These are phyloP conservation scores for Sciurus carolinensis DNA, from an alignment of 2,797 vertebrate species.

Conservation along the genomic window DNA sequence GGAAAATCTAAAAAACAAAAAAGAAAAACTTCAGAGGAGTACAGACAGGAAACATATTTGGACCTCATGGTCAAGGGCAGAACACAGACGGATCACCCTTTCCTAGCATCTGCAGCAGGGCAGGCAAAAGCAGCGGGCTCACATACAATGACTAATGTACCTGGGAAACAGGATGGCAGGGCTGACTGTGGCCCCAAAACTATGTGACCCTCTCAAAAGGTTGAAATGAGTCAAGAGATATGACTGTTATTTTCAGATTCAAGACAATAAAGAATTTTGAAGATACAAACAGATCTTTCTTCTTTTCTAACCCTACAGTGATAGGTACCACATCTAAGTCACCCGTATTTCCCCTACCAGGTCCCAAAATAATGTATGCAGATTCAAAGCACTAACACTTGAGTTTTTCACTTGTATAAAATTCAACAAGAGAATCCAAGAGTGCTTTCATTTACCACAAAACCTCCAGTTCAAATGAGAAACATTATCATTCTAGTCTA, in stretches of 20 bases:
- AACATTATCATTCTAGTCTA: not conserved
- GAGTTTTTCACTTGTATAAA: not conserved
- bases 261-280: not conserved
- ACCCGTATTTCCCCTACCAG: not conserved
- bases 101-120: not conserved
- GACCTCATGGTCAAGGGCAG: constrained; percentile 43
- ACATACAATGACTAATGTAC: not conserved
- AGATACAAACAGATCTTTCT: not conserved
- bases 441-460: not conserved
- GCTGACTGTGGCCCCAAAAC: not conserved
- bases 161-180: not conserved
- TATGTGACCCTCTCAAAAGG: not conserved
- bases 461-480: not conserved
- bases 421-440: not conserved
- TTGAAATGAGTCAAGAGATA: not conserved
- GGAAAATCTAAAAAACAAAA: constrained; percentile 35
- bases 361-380: not conserved
- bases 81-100: not conserved
- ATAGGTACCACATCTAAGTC: not conserved
- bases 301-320: not conserved
- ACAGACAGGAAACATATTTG: constrained; percentile 61
- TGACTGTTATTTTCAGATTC: not conserved
- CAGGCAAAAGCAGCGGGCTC: not conserved
- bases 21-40: constrained; percentile 17
- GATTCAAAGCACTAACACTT: not conserved